phyloP scores from a whole-genome alignment of 1,140 invertebrate species.

The Drosophila bipectinata region DNA sequence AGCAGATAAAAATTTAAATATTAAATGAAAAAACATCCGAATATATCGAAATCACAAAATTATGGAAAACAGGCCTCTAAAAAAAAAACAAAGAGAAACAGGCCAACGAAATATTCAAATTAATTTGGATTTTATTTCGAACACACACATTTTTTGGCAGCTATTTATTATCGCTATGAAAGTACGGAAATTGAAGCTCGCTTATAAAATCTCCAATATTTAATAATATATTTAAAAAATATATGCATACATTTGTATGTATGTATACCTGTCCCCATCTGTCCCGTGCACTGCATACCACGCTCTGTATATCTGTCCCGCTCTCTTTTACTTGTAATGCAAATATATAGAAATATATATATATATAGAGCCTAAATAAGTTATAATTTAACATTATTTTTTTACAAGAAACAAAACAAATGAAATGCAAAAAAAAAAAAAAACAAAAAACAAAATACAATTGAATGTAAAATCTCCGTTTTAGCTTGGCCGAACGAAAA shows the following conservation, averaged over 20 bases:
- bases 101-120: too few species aligned
- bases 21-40: conserved; percentile 22
- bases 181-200: conserved; percentile 29
- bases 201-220: conserved; percentile 21
- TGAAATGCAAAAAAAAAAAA: neutral
- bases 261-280: conserved; percentile 41
- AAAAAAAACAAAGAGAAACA: too few species aligned
- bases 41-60: conserved; percentile 9
- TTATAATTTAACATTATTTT: conserved; percentile 69
- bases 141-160: neutral
- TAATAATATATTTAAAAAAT: conserved; percentile 2
- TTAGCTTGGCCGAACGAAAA: conserved; percentile 38
- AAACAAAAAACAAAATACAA: neutral
- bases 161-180: conserved; percentile 17
- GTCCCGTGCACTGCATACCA: conserved; percentile 24
- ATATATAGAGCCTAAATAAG: conserved; percentile 56
- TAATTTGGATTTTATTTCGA: too few species aligned
- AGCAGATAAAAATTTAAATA: conserved; percentile 11
- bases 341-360: conserved; percentile 44
- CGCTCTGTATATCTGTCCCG: conserved; percentile 34
- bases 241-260: neutral
- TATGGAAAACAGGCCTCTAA: neutral
- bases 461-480: conserved; percentile 62
- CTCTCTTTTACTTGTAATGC: conserved; percentile 56
- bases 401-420: conserved; percentile 17